Conservation (phyloP, 2,797 vertebrate genomes). For the Scarus forsteni region DNA sequence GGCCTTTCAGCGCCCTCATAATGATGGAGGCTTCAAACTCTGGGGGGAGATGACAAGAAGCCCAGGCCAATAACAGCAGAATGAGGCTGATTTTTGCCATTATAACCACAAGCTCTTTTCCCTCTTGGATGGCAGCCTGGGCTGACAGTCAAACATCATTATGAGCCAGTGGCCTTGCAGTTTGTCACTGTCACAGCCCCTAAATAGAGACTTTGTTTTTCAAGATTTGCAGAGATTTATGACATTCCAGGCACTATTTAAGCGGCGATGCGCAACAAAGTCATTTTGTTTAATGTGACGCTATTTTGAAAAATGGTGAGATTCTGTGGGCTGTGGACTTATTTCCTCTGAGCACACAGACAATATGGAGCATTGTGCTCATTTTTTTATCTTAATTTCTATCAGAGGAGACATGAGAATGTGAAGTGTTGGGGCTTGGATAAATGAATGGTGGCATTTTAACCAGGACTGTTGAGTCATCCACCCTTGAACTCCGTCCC, state of each 20-base stretch:
- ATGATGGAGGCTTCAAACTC: slow-evolving; percentile 69
- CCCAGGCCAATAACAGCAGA: slow-evolving; percentile 68
- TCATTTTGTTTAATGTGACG: slow-evolving; percentile 78
- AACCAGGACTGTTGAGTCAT: slow-evolving; percentile 21
- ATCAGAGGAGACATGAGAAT: slow-evolving; percentile 51
- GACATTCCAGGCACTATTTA: slow-evolving; percentile 75
- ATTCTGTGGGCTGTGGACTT: slow-evolving; percentile 62
- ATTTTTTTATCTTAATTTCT: slow-evolving; percentile 44
- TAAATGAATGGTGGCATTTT: slow-evolving; percentile 69
- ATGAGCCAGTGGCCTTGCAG: slow-evolving; percentile 77
- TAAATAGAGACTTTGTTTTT: slow-evolving; percentile 84
- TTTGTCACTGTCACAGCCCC: slow-evolving; percentile 81
- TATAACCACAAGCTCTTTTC: slow-evolving; percentile 65
- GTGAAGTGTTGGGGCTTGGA: slow-evolving; percentile 46
- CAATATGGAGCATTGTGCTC: slow-evolving; percentile 66
- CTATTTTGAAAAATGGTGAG: slow-evolving; percentile 75
- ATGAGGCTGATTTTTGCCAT: slow-evolving; percentile 71
- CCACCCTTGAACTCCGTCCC: slow-evolving; percentile 51
- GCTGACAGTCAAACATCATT: slow-evolving; percentile 82
- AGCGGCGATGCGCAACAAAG: slow-evolving; percentile 79
- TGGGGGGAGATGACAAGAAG: slow-evolving; percentile 55
- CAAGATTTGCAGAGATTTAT: slow-evolving; percentile 82
- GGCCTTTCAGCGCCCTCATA: slow-evolving; percentile 59
- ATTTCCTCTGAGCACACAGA: slow-evolving; percentile 64
- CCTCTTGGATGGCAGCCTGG: slow-evolving; percentile 68